Evolutionary conservation across 2,797 vertebrate genomes (phyloP), one percentile per base, ranked within the genome.

Genomic region (Chaetodon trifasciatus): DNA sequence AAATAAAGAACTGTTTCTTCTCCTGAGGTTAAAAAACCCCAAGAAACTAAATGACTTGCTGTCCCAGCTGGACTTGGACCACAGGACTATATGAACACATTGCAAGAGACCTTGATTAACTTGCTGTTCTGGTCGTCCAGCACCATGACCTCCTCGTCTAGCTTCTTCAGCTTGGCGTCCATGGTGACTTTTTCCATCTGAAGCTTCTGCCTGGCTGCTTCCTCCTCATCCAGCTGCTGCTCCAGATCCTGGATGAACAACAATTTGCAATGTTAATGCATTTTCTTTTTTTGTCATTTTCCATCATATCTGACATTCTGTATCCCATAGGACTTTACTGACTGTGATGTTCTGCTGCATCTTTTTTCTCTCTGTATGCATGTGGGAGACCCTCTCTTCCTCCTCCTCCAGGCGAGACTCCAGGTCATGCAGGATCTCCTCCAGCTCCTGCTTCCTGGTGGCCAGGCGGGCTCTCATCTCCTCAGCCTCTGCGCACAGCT

Each of bases 301-400:
- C 28, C 28, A 40, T 46, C 9, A 8, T 8, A 49, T 39, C 7
- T 63, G 24, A 13, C 24, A 40, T 16, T 55, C 3, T 16, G 1
- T 28, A 5, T 66, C 11, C 44, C 0, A 12, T 5, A 39, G 4
- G 23, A 66, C 32, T 32, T 58, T 1, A 83, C 77, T 74, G 78
- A 98, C 98, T 90, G 96, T 96, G 83, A 99, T 99, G 79, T 99
- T 99, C 86, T 98, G 97, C 86, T 98, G 97, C 98, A 99, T 99
- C 90, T 99, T 99, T 87, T 97, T 99, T 90, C 96, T 98, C 74
- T 99, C 98, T 0, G 86, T 63, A 47, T 96, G 95, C 85, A 99
- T 89, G 47, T 97, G 97, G 32, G 95, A 95, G 80, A 95, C 96
- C 47, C 97, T 88, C 87, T 99, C 98, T 76, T 99, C 98, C 78